Base-by-base conservation (phyloP, 2,888 invertebrate genomes). In the Rosalia funebris region DNA sequence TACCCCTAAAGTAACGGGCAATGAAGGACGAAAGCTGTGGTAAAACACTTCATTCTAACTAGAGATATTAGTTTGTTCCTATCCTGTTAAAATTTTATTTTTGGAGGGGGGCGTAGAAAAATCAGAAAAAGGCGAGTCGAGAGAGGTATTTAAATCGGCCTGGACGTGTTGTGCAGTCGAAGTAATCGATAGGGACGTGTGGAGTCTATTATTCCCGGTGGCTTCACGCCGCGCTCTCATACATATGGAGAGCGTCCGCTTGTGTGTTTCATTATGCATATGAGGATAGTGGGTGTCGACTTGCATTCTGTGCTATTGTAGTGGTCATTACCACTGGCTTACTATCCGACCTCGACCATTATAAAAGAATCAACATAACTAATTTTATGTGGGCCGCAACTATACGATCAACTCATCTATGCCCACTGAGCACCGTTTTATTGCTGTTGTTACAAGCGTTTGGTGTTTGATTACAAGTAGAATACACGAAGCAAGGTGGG, bases 201-300 rank as follows among this genome's bases (percentile, higher is more conserved):
- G 52, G 60, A 65, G 66, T 62, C 65, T 66, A 68, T 72, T 71
- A 72, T 71, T 66, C 66, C 52, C 58, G 55, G 65, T 64, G 70
- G 68, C 68, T 68, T 71, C 71, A 69, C 55, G 71, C 69, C 56
- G 72, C 17, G 71, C 47, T 34, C 70, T 68, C 68, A 70, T 72
- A 62, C 70, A 72, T 69, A 72, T 71, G 71, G 63, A 71, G 63
- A 53, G 55, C 62, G 63, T 66, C 55, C 41, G 31, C 63, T 69
- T 9, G 67, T 64, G 60, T 67, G 69, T 68, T 71, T 66, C 72
- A 70, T 71, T 71, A 72, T 72, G 68, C 60, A 69, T 68, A 68
- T 71, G 64, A 69, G 68, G 45, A 48, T 54, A 56, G 68, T 70
- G 67, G 70, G 70, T 67, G 70, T 69, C 65, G 68, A 52, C 53